These are phyloP conservation scores for Lathamus discolor DNA, from an alignment of 2,113 vertebrate species.

Conservation along the genomic window DNA sequence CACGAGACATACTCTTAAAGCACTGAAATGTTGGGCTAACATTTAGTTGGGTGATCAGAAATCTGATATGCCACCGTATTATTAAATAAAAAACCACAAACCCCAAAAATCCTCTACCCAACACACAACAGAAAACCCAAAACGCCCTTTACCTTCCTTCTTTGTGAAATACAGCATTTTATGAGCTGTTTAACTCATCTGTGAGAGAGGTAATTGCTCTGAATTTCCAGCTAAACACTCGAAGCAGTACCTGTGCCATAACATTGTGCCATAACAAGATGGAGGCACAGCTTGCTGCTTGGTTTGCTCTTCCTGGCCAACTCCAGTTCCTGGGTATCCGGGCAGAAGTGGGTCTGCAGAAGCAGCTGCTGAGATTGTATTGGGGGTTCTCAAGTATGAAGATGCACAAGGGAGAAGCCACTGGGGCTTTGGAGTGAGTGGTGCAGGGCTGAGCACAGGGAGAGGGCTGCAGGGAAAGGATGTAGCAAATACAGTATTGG, in stretches of 20 bases:
- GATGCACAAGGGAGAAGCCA: background rate
- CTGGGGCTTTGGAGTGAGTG: accelerated
- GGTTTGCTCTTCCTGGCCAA: background rate
- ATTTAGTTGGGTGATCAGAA: too few species aligned
- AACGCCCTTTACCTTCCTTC: background rate
- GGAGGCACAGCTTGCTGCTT: background rate
- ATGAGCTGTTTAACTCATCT: slow-evolving; percentile 49
- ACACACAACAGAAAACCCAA: too few species aligned
- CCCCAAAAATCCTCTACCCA: too few species aligned
- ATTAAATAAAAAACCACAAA: too few species aligned
- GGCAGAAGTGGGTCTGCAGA: background rate
- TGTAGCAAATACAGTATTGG: background rate
- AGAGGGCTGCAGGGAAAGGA: background rate
- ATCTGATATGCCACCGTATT: too few species aligned
- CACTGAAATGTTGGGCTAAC: too few species aligned
- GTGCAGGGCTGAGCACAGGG: background rate
- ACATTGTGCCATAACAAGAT: background rate
- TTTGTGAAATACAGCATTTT: background rate
- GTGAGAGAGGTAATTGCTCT: slow-evolving; percentile 22
- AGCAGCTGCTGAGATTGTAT: background rate
- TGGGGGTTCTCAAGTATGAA: accelerated
- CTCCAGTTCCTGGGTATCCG: accelerated
- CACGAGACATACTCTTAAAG: too few species aligned
- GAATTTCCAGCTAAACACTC: slow-evolving; percentile 44
- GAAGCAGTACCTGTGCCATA: slow-evolving; percentile 45